Evolutionary conservation across 2,113 vertebrate genomes (phyloP), one percentile per base, ranked within the genome.

Genomic region (Ginglymostoma cirratum): DNA sequence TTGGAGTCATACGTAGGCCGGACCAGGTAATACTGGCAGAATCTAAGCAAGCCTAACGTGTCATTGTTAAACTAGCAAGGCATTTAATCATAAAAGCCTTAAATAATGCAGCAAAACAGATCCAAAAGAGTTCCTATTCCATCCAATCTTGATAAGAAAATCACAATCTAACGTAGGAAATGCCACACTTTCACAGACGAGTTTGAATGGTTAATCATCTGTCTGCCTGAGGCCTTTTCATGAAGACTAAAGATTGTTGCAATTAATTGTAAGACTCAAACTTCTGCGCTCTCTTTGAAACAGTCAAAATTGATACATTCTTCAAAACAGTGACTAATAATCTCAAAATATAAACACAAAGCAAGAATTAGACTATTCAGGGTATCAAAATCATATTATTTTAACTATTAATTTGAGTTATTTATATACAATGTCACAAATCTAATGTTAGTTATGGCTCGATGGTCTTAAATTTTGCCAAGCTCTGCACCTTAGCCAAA

Each of bases 1-100:
- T 61, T 61, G 55, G 7, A 61, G 55, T 61, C 55, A 61, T 12
- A 61, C 12, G 55, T 61, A 61, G 55, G 6, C 55, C 55, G 0
- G 6, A 12, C 55, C 55, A 61, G 55, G 55, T 61, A 61, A 61
- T 61, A 10, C 55, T 61, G 55, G 0, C 55, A 52, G 45, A 72
- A 72, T 95, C 12, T 48, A 72, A 95, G 48, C 93, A 95, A 95
- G 93, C 93, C 93, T 72, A 95, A 61, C 55, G 0, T 12, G 7
- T 72, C 30, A 92, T n/a, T 66, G 55, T 92, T 67, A 72, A 72
- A 95, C 24, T 45, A 95, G 10, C 67, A 30, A 48, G 93, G 38
- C 42, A 42, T 95, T 95, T 95, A 48, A 23, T 72, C 42, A 72
- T 69, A 42, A 72, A 72, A 95, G 67, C 93, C 72, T 95, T 70